These are phyloP conservation scores for Danio choprae DNA, from an alignment of 2,797 vertebrate genomes.

Conservation along the genomic window DNA sequence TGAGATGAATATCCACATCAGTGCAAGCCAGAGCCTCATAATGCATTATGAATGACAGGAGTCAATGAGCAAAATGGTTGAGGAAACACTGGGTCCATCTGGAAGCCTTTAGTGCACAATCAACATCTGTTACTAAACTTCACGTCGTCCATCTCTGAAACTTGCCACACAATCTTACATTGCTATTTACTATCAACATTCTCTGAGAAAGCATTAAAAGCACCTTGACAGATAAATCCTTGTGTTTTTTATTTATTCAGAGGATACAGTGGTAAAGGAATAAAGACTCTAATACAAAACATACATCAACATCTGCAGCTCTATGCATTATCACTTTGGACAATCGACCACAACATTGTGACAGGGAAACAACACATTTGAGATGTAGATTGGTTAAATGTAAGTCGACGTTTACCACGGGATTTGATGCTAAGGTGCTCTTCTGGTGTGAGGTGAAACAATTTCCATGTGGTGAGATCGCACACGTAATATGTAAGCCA, in stretches of 20 bases:
- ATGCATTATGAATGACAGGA: constrained; percentile 41
- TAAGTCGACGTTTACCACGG: constrained; percentile 26
- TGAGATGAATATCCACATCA: constrained; percentile 33
- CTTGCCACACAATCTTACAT: neutral
- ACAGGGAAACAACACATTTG: constrained; percentile 24
- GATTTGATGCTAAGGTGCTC: constrained; percentile 21
- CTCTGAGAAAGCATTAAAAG: neutral
- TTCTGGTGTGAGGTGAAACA: neutral
- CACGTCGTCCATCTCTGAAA: neutral
- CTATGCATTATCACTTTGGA: constrained; percentile 45
- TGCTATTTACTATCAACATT: neutral
- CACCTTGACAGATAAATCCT: neutral
- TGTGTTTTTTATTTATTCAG: constrained; percentile 64
- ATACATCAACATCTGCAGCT: constrained; percentile 53
- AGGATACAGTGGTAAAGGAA: constrained; percentile 66
- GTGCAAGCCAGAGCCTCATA: constrained; percentile 7
- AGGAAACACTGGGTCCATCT: constrained; percentile 45
- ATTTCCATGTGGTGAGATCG: neutral
- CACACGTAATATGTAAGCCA: neutral
- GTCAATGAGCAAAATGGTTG: constrained; percentile 32
- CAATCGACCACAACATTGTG: constrained; percentile 36
- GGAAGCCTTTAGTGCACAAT: constrained; percentile 22
- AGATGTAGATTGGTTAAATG: constrained; percentile 26
- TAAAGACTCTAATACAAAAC: constrained; percentile 68
- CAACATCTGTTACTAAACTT: constrained; percentile 12